Evolutionary conservation across 2,888 invertebrate species (phyloP).

Genomic region (Melitaea athalia): DNA sequence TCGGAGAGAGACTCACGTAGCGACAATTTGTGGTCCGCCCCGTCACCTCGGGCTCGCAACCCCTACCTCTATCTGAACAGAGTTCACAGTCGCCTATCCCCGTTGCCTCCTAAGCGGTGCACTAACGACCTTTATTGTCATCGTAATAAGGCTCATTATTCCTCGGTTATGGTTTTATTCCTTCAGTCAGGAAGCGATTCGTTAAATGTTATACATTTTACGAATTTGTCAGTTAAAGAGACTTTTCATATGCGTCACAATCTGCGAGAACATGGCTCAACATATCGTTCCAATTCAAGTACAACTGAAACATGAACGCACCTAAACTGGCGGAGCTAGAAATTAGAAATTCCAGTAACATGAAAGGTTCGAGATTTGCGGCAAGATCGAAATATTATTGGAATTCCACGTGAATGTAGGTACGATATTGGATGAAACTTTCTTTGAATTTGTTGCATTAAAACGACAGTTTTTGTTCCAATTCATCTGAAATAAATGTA

Average conservation of each 20-base stretch:
- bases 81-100: slow-evolving; percentile 19
- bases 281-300: not conserved
- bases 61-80: slow-evolving; percentile 16
- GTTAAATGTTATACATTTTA: slow-evolving; percentile 25
- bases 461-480: too few relatives aligned
- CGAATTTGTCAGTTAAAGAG: slow-evolving; percentile 10
- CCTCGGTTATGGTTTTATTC: slow-evolving; percentile 15
- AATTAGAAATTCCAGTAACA: slow-evolving; percentile 5
- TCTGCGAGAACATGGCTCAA: not conserved
- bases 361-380: not conserved
- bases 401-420: not conserved
- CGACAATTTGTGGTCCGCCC: slow-evolving; percentile 33
- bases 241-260: slow-evolving; percentile 1
- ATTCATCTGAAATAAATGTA: too few relatives aligned
- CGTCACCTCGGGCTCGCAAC: slow-evolving; percentile 12
- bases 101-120: slow-evolving; percentile 1
- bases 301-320: not conserved
- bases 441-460: not conserved
- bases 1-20: slow-evolving; percentile 31
- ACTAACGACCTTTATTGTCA: slow-evolving; percentile 19
- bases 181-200: slow-evolving; percentile 16
- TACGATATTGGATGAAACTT: not conserved
- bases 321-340: slow-evolving; percentile 1
- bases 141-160: slow-evolving; percentile 28
- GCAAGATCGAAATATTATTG: slow-evolving; percentile 5